Evolutionary conservation across 2,888 invertebrate genomes (phyloP).

Genomic region (Eretmocerus hayati): DNA sequence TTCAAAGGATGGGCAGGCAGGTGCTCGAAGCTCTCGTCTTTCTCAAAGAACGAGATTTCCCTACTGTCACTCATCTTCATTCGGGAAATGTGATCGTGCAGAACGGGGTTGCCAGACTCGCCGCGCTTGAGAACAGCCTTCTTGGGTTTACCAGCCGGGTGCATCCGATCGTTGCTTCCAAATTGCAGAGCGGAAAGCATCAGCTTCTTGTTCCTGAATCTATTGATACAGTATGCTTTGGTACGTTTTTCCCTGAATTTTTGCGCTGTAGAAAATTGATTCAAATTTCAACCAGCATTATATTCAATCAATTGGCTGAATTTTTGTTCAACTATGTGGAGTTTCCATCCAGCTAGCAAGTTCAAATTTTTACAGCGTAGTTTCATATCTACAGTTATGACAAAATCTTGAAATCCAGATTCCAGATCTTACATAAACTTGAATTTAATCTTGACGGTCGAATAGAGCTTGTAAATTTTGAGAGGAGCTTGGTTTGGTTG

Average conservation of each 20-base stretch:
- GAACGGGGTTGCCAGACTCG: conserved; percentile 83
- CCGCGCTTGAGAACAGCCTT: conserved; percentile 80
- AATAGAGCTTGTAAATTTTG: too few relatives aligned
- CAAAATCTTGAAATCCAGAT: too few relatives aligned
- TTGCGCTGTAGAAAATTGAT: not conserved
- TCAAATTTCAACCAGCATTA: not conserved
- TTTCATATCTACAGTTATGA: too few relatives aligned
- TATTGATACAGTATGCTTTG: conserved; percentile 67
- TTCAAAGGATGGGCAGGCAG: conserved; percentile 81
- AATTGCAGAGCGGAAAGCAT: conserved; percentile 28
- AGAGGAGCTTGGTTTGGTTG: too few relatives aligned
- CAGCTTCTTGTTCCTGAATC: conserved; percentile 36
- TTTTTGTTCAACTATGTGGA: too few relatives aligned
- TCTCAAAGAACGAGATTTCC: conserved; percentile 80
- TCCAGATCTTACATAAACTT: too few relatives aligned
- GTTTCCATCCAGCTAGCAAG: too few relatives aligned
- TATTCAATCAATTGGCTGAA: not conserved
- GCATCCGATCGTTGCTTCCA: conserved; percentile 51
- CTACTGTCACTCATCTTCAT: conserved; percentile 79
- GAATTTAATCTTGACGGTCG: too few relatives aligned
- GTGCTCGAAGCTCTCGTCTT: conserved; percentile 81
- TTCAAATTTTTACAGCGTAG: too few relatives aligned
- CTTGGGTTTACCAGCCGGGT: conserved; percentile 65
- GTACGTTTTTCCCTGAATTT: conserved; percentile 48
- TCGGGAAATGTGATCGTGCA: conserved; percentile 87